phyloP scores from a whole-genome alignment of 2,797 vertebrate species.

The Ciconia nigra region DNA sequence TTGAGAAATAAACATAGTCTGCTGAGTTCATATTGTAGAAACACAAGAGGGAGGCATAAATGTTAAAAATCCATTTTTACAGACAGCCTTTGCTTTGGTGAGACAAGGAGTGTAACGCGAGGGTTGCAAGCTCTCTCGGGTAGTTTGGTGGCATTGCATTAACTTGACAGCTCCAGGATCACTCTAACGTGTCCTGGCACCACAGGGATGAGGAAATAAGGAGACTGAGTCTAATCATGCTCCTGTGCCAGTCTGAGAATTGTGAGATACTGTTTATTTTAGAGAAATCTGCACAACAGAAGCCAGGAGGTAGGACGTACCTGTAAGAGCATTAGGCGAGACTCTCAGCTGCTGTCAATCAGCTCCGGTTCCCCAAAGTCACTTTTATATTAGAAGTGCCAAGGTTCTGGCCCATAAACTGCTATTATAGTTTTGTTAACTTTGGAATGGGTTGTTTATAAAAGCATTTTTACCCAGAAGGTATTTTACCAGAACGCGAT shows the following conservation, averaged over 20 bases:
- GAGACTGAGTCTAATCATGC: neutral
- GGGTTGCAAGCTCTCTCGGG: neutral
- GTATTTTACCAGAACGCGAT: neutral
- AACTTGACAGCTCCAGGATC: neutral
- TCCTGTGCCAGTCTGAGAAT: neutral
- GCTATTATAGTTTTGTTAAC: neutral
- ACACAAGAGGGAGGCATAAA: slow-evolving; percentile 43
- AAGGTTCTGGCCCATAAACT: neutral
- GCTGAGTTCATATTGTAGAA: neutral
- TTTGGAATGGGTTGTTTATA: neutral
- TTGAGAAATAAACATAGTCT: neutral
- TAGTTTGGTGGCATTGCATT: neutral
- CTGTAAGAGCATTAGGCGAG: neutral
- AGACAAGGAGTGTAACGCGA: fast-evolving
- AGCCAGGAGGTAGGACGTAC: neutral
- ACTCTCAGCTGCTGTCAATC: neutral
- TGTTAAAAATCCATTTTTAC: neutral
- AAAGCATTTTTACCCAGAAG: neutral
- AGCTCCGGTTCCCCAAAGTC: neutral
- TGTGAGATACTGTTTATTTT: neutral
- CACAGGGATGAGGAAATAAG: neutral
- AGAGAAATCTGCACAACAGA: neutral
- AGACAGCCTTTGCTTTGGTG: neutral
- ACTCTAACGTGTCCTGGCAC: neutral
- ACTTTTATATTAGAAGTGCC: neutral